These are phyloP conservation scores for Chloroclystis v-ata DNA, from an alignment of 2,888 invertebrate genomes.

Conservation along the genomic window DNA sequence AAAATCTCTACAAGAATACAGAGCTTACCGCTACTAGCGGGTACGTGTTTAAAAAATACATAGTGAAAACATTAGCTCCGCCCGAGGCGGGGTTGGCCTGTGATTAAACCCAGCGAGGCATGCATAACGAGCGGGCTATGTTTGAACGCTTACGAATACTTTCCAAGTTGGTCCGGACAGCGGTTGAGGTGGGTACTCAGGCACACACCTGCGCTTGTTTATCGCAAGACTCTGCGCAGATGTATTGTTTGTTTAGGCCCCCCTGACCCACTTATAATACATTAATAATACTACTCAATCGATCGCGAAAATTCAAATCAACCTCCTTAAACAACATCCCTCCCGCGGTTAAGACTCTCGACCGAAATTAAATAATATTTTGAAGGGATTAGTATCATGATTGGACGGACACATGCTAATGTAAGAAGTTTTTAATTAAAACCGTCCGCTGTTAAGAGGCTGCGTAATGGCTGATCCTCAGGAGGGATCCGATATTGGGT, in stretches of 20 bases:
- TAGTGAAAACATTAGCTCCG: conserved; percentile 70
- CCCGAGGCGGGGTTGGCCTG: conserved; percentile 60
- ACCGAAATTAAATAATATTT: conserved; percentile 69
- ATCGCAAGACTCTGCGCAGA: conserved; percentile 53
- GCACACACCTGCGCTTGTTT: conserved; percentile 68
- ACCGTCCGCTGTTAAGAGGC: conserved; percentile 74
- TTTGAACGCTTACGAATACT: conserved; percentile 74
- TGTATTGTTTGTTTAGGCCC: conserved; percentile 65
- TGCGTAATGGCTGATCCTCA: conserved; percentile 74
- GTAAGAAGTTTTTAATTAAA: conserved; percentile 79
- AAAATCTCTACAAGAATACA: conserved; percentile 30
- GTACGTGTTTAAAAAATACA: conserved; percentile 70
- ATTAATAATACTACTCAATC: conserved; percentile 51
- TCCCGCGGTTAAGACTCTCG: conserved; percentile 33
- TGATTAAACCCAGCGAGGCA: conserved; percentile 75
- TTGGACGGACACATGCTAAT: conserved; percentile 72
- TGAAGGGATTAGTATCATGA: conserved; percentile 66
- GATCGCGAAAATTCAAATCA: conserved; percentile 27
- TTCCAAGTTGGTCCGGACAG: conserved; percentile 63
- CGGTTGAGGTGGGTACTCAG: conserved; percentile 48
- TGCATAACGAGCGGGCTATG: conserved; percentile 72
- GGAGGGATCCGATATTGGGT: conserved; percentile 73
- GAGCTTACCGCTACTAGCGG: conserved; percentile 34
- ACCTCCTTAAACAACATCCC: conserved; percentile 23
- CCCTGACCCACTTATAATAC: conserved; percentile 58